A percentile compares a stretch with the other conserved stretches of the same genome.
phyloP scores from a whole-genome alignment of 2,797 vertebrate species.

The Danio kyathit region DNA sequence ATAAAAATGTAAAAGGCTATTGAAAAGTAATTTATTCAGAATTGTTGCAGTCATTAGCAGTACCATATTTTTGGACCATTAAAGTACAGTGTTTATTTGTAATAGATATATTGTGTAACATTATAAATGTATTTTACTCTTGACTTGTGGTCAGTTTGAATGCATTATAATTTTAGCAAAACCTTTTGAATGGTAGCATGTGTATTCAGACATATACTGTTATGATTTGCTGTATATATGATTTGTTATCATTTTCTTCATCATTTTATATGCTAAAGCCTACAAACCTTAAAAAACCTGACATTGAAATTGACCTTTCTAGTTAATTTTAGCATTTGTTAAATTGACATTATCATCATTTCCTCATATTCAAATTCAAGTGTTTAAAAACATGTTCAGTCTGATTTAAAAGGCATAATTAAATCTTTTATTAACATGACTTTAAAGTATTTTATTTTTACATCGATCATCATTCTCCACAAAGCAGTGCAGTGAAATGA shows the following conservation, averaged over 20 bases:
- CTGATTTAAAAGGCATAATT: neutral
- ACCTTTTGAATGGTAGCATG: neutral
- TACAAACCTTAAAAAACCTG: neutral
- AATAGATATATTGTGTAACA: neutral
- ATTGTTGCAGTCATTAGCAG: no score
- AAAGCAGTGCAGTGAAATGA: neutral
- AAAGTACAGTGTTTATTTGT: neutral
- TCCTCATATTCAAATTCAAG: neutral
- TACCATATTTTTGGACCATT: neutral
- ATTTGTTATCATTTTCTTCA: no score
- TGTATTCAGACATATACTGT: neutral
- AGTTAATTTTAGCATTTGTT: neutral
- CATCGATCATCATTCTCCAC: neutral
- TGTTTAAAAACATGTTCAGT: no score
- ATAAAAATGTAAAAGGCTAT: no score
- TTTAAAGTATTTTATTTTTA: neutral
- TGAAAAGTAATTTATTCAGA: no score
- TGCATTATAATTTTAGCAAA: no score
- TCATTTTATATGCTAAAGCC: no score
- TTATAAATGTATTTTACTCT: no score
- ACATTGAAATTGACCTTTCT: neutral
- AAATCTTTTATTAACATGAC: neutral
- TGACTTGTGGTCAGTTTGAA: no score
- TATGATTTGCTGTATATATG: no score
- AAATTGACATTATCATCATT: neutral